Conservation (phyloP, 2,888 invertebrate species). For the Agrochola lychnidis region DNA sequence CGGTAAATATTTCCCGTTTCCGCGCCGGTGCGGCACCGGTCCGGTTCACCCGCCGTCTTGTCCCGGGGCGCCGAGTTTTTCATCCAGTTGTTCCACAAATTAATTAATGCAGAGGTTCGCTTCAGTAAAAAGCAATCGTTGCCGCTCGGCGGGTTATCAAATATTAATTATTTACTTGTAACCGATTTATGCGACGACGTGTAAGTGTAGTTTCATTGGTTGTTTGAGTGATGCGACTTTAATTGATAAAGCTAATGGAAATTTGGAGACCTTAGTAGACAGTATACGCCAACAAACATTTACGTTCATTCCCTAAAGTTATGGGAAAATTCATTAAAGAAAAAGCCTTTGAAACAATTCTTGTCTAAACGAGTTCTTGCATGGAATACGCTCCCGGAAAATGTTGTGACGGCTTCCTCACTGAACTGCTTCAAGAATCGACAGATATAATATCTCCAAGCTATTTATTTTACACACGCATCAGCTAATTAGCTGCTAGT, state of each 20-base stretch:
- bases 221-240: constrained; percentile 34
- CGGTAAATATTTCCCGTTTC: constrained; percentile 42
- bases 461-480: too few relatives aligned
- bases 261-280: not conserved
- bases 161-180: constrained; percentile 60
- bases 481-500: too few relatives aligned
- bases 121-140: constrained; percentile 58
- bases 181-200: constrained; percentile 5
- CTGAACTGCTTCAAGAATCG: too few relatives aligned
- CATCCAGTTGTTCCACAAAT: constrained; percentile 69
- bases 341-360: too few relatives aligned
- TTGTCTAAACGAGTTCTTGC: too few relatives aligned
- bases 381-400: too few relatives aligned
- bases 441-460: too few relatives aligned
- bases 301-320: too few relatives aligned
- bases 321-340: too few relatives aligned
- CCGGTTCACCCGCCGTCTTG: constrained; percentile 45
- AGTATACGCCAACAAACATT: too few relatives aligned
- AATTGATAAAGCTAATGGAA: constrained; percentile 15
- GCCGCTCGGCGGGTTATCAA: constrained; percentile 36
- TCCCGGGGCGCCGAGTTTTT: constrained; percentile 69
- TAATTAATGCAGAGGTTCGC: constrained; percentile 73
- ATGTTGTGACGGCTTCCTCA: too few relatives aligned
- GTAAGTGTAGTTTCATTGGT: constrained; percentile 53
- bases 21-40: constrained; percentile 8